phyloP scores from a whole-genome alignment of 2,888 invertebrate species.

The Cyaniris semiargus region DNA sequence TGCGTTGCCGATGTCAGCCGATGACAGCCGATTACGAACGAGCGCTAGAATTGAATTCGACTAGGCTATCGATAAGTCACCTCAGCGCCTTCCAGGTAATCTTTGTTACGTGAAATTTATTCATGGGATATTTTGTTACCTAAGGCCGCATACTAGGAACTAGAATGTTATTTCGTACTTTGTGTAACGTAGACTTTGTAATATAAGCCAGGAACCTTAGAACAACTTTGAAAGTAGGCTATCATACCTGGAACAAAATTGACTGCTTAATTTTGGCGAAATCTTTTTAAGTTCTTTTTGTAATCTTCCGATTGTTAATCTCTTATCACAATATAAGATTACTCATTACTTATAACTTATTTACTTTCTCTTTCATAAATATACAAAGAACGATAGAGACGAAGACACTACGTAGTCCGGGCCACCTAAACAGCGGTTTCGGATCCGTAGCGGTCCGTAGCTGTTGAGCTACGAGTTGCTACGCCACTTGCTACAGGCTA shows the following conservation, averaged over 20 bases:
- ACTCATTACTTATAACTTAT: no score
- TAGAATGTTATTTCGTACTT: not conserved
- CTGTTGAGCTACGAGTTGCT: not conserved
- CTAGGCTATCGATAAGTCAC: conserved; percentile 18
- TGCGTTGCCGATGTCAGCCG: not conserved
- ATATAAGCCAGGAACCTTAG: not conserved
- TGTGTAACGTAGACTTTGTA: not conserved
- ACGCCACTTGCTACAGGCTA: not conserved
- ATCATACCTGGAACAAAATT: no score
- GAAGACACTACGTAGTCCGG: no score
- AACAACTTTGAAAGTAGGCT: not conserved
- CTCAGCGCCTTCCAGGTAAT: conserved; percentile 16
- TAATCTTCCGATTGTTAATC: not conserved
- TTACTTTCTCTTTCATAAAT: no score
- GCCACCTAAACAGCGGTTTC: no score
- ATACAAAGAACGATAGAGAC: no score
- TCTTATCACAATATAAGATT: not conserved
- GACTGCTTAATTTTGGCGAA: no score
- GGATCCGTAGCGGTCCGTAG: not conserved
- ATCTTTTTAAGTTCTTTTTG: no score
- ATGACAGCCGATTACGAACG: conserved; percentile 13
- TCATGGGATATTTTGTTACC: conserved; percentile 7
- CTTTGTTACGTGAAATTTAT: conserved; percentile 14
- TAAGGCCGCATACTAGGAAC: not conserved
- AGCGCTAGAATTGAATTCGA: conserved; percentile 18